Percentiles rank a stretch among this genome's conserved stretches.
Conservation (phyloP, 1,140 invertebrate species). For the Drosophila leontia region DNA sequence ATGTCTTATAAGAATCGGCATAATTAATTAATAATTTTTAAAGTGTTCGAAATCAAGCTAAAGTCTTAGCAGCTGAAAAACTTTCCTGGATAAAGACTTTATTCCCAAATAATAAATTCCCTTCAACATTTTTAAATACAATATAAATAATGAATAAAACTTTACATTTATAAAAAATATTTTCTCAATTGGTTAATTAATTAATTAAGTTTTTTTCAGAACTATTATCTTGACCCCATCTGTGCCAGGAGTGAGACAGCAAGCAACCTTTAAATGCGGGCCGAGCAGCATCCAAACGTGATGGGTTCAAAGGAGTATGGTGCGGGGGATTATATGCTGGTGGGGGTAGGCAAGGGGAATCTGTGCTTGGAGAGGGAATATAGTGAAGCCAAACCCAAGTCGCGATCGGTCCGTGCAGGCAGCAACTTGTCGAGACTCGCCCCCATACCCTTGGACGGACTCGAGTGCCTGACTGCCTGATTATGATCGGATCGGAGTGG, state of each 20-base stretch:
- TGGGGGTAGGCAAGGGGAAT: constrained; percentile 5
- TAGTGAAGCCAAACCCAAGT: constrained; percentile 55
- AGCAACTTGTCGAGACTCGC: constrained; percentile 74
- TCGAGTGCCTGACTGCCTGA: constrained; percentile 69
- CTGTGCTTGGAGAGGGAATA: constrained; percentile 23
- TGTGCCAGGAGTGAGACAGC: constrained; percentile 36
- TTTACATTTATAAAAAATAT: not conserved
- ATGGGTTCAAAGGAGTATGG: constrained; percentile 39
- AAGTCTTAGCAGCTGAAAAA: no score
- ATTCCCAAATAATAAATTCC: no score
- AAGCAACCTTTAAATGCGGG: constrained; percentile 77
- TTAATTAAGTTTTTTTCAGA: not conserved
- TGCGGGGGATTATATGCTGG: constrained; percentile 18
- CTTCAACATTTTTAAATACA: not conserved
- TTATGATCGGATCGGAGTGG: constrained; percentile 70
- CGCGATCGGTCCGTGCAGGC: constrained; percentile 66
- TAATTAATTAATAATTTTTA: no score
- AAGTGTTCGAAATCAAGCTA: no score
- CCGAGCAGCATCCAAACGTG: constrained; percentile 71
- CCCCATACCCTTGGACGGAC: constrained; percentile 59
- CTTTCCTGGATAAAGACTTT: no score
- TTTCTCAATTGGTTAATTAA: not conserved
- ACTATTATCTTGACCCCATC: not conserved
- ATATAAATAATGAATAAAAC: not conserved
- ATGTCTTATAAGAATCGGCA: no score